These are phyloP conservation scores for Ptychobarbus kaznakovi DNA, from an alignment of 2,797 vertebrate genomes.

Conservation along the genomic window DNA sequence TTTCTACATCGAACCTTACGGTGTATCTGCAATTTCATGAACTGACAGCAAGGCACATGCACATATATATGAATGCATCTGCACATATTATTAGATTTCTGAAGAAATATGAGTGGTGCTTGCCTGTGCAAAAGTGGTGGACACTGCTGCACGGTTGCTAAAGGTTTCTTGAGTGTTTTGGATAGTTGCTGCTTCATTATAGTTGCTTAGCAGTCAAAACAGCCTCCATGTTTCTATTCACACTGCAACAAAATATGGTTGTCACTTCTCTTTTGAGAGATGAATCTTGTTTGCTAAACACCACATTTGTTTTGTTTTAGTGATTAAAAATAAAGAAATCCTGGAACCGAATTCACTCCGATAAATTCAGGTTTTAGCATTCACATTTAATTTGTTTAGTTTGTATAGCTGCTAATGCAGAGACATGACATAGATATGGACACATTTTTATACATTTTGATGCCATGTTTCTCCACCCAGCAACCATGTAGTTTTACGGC, in stretches of 20 bases:
- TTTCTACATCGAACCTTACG: background rate
- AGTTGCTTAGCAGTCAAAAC: background rate
- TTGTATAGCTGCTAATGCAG: background rate
- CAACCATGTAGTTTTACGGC: background rate
- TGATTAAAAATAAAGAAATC: background rate
- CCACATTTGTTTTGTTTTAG: background rate
- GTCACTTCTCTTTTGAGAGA: background rate
- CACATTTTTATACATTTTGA: background rate
- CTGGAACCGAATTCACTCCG: background rate
- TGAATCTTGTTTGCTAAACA: background rate
- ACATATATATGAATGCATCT: conserved; percentile 9
- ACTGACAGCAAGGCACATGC: conserved; percentile 2
- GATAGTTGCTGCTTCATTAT: background rate
- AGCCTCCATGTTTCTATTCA: background rate
- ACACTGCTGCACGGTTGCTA: background rate
- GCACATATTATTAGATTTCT: conserved; percentile 1
- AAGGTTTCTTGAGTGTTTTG: background rate
- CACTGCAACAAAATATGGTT: background rate
- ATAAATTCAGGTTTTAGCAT: background rate
- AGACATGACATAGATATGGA: background rate
- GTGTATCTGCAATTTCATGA: conserved; percentile 16
- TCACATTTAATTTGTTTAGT: background rate
- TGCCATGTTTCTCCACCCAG: background rate
- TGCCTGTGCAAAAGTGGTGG: background rate
- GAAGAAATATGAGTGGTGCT: background rate